Evolutionary conservation across 2,797 vertebrate species (phyloP).

Genomic region (Hipposideros larvatus): DNA sequence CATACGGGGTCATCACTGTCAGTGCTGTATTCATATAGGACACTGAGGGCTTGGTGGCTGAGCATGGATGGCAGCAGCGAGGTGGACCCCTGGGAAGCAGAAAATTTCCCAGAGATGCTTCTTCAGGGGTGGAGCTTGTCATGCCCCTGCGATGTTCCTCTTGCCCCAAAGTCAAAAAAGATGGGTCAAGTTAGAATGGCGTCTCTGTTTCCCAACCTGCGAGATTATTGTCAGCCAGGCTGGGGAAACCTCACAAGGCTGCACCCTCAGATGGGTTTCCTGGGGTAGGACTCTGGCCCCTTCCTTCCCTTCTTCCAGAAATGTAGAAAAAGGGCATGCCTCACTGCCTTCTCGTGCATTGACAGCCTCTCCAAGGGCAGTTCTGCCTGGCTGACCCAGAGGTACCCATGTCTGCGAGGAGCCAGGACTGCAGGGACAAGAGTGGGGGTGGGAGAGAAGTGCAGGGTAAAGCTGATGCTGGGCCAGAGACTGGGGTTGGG

Average conservation of each 20-base stretch:
- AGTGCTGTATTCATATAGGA: not conserved
- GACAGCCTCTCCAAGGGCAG: not conserved
- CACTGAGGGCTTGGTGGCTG: not conserved
- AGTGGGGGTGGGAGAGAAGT: not conserved
- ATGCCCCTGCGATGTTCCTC: not conserved
- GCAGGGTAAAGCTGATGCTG: not conserved
- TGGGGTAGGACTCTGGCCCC: not conserved
- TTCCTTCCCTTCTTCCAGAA: constrained; percentile 1
- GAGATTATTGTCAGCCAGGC: not conserved
- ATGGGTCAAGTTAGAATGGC: not conserved
- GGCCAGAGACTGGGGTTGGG: not conserved
- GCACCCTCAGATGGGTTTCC: not conserved
- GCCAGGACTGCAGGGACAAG: not conserved
- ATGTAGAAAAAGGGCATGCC: not conserved
- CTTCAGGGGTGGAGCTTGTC: not conserved
- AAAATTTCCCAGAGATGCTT: not conserved
- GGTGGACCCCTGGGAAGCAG: not conserved
- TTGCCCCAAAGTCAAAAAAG: not conserved
- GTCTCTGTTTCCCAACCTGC: not conserved
- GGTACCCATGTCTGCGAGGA: not conserved
- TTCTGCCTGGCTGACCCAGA: not conserved
- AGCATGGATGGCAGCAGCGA: not conserved
- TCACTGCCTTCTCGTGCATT: not conserved
- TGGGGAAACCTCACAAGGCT: not conserved
- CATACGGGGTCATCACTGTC: not conserved